Base-by-base conservation (phyloP, 2,797 vertebrate species). In the Helostoma temminkii region DNA sequence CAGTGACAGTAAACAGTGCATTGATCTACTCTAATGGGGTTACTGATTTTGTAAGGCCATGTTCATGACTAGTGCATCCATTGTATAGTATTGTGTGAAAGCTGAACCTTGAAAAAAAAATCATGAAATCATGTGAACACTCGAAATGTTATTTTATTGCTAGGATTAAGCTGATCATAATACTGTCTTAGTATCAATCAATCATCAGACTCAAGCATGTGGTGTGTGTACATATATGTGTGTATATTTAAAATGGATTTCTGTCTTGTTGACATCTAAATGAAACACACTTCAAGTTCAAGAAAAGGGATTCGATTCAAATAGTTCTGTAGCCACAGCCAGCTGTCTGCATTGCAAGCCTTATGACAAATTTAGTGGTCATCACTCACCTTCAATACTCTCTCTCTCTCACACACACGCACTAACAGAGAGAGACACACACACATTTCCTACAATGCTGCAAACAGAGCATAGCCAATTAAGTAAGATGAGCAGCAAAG, bases 391-490 rank as follows among this genome's bases (percentile, higher is more conserved):
- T 7, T n/a, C 5, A 42, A 21, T 22, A 1, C 21, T 9, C 21
- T 5, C 37, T 2, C 64, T 16, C 65, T 18, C 36, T 5, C 50
- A 22, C 58, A 30, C 63, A 26, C 49, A 18, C 16, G 43, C 66
- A 65, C 58, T 57, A 60, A 48, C 30, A 57, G 42, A 61, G 41
- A 43, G 42, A 26, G 57, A 60, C 50, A 66, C 55, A 56, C 55
- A 52, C 58, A 58, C 37, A 25, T 60, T 53, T 50, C 46, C 36
- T 48, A 80, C 83, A 86, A 83, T 70, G 74, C 76, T 85, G 81
- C 88, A 89, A 91, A 85, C 84, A 85, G 81, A 83, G 86, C 90
- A 91, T 84, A 80, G 89, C 89, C 88, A 91, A 91, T 92, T 88
- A 92, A 87, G 74, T 75, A 59, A 87, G 86, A 79, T 86, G 86